Conservation (phyloP, 2,113 vertebrate species). For the Stigmatopora argus region DNA sequence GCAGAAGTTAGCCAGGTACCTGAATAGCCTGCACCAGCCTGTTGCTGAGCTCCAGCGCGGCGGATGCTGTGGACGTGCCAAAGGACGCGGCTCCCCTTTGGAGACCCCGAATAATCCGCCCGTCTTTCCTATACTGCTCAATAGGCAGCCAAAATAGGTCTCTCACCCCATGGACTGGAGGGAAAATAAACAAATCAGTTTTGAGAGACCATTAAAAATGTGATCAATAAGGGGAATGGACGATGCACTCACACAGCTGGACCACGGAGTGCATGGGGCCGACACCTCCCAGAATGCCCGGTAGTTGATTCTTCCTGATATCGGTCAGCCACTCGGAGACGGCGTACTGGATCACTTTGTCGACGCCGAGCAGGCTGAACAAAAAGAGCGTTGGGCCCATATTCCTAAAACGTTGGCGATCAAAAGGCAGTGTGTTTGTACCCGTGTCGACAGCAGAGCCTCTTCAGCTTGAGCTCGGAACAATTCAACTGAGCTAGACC, state of each 20-base stretch:
- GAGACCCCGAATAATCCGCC: slow-evolving; percentile 86
- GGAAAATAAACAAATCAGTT: slow-evolving; percentile 5
- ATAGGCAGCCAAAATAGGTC: slow-evolving; percentile 92
- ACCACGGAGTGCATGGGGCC: slow-evolving; percentile 91
- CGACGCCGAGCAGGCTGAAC: slow-evolving; percentile 81
- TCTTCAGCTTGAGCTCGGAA: slow-evolving; percentile 86
- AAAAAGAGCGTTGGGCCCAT: neutral
- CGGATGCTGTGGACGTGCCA: slow-evolving; percentile 84
- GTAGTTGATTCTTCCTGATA: slow-evolving; percentile 89
- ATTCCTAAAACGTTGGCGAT: neutral
- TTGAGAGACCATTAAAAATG: neutral
- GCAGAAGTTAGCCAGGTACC: slow-evolving; percentile 53
- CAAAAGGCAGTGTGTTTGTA: slow-evolving; percentile 33
- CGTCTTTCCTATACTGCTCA: slow-evolving; percentile 87
- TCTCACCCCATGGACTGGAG: slow-evolving; percentile 82
- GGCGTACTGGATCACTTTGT: slow-evolving; percentile 86
- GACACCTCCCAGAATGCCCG: slow-evolving; percentile 85
- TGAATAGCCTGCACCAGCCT: slow-evolving; percentile 89
- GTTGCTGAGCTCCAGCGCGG: slow-evolving; percentile 88
- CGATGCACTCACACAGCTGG: slow-evolving; percentile 81
- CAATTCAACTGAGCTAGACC: slow-evolving; percentile 90
- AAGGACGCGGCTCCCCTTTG: slow-evolving; percentile 89
- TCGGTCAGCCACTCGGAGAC: slow-evolving; percentile 87
- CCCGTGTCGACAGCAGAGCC: slow-evolving; percentile 87
- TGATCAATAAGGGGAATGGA: no score